Percentiles rank a stretch among this genome's conserved stretches.
phyloP scores from a whole-genome alignment of 2,888 invertebrate species.

The Dasysyrphus tricinctus region DNA sequence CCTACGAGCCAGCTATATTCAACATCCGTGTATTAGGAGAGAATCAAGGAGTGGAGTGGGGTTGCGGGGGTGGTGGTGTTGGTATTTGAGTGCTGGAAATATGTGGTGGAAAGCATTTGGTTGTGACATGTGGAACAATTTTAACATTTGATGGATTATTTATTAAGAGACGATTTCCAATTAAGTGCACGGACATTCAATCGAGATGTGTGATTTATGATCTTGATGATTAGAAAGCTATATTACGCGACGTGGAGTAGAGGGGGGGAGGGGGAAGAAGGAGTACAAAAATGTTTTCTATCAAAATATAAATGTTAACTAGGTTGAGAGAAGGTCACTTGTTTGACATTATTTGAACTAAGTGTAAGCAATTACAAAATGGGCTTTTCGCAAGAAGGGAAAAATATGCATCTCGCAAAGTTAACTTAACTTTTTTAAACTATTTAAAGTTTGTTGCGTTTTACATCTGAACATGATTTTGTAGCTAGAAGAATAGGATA shows the following conservation, averaged over 20 bases:
- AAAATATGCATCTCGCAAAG: no score
- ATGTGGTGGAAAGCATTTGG: slow-evolving; percentile 21
- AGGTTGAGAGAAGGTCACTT: neutral
- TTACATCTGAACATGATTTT: no score
- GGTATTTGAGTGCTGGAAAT: neutral
- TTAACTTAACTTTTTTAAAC: no score
- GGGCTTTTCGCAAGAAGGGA: no score
- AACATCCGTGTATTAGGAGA: neutral
- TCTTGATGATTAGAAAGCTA: slow-evolving; percentile 19
- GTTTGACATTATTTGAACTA: neutral
- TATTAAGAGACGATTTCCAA: slow-evolving; percentile 57
- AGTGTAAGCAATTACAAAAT: no score
- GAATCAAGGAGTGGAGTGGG: neutral
- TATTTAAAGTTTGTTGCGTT: no score
- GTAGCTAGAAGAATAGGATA: no score
- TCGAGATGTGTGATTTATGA: slow-evolving; percentile 54
- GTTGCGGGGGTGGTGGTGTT: slow-evolving; percentile 13
- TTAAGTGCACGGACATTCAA: slow-evolving; percentile 42
- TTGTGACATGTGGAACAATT: slow-evolving; percentile 56
- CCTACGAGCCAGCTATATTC: neutral
- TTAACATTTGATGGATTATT: slow-evolving; percentile 63
- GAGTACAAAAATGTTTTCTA: neutral
- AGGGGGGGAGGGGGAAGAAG: neutral
- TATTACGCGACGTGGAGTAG: neutral
- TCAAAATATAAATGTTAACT: neutral